phyloP scores from a whole-genome alignment of 2,113 vertebrate genomes.

The Tychaedon coryphoeus region DNA sequence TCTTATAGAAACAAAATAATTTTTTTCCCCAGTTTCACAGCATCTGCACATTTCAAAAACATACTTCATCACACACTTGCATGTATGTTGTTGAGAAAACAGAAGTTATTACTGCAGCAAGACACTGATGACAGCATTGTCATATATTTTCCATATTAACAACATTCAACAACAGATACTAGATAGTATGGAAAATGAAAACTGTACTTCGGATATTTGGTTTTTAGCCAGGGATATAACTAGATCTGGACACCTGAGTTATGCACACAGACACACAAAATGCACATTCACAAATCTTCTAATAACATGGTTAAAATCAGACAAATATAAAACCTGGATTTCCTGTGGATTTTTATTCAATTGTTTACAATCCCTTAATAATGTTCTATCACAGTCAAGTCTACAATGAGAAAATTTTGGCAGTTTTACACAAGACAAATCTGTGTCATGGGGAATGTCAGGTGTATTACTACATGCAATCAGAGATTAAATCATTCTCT shows the following conservation, averaged over 20 bases:
- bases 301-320: not conserved
- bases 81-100: not conserved
- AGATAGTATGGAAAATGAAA: not conserved
- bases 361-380: not conserved
- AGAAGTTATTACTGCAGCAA: not conserved
- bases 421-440: not conserved
- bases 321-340: not conserved
- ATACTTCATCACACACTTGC: not conserved
- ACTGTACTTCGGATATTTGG: not conserved
- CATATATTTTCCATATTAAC: not conserved
- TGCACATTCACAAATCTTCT: rapidly evolving
- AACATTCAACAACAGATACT: not conserved
- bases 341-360: not conserved
- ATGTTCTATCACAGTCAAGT: not conserved
- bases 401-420: not conserved
- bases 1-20: not conserved
- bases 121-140: not conserved
- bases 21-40: not conserved
- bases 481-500: not conserved
- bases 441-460: not conserved
- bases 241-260: not conserved
- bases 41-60: not conserved
- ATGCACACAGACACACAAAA: not conserved
- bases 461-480: not conserved
- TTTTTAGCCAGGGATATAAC: not conserved